Conservation (phyloP, 2,113 vertebrate genomes). For the Odobenus rosmarus region DNA sequence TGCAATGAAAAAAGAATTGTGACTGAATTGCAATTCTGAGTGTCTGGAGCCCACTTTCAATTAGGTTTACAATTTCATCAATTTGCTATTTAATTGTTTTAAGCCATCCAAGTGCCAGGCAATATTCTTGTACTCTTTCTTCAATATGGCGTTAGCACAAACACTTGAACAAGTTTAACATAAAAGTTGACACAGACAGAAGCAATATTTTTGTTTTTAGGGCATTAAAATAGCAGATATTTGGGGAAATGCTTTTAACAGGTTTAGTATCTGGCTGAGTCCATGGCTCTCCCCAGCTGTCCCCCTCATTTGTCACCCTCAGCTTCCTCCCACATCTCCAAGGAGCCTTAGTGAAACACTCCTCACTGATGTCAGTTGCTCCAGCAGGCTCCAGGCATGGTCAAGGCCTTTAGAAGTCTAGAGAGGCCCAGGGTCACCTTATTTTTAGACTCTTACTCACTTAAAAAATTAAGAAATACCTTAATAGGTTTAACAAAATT, state of each 20-base stretch:
- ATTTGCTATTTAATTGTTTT: constrained; percentile 40
- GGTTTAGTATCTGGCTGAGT: background rate
- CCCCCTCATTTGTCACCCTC: background rate
- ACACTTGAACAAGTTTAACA: background rate
- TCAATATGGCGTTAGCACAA: background rate
- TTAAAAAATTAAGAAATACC: background rate
- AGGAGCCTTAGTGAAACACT: background rate
- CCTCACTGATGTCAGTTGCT: background rate
- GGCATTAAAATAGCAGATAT: background rate
- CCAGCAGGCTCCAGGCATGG: rapidly evolving
- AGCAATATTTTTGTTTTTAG: background rate
- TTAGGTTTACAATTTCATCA: constrained; percentile 13
- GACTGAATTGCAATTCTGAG: background rate
- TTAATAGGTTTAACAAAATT: background rate
- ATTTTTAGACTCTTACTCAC: background rate
- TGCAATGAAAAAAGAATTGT: background rate
- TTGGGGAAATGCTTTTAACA: constrained; percentile 1
- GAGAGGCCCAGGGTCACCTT: background rate
- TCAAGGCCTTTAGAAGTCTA: background rate
- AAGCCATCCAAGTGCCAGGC: background rate
- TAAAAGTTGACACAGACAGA: background rate
- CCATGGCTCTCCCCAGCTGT: background rate
- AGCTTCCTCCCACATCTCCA: background rate
- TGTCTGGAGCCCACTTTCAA: constrained; percentile 22
- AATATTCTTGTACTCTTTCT: background rate